These are phyloP conservation scores for Paramormyrops kingsleyae DNA, from an alignment of 2,113 vertebrate species.

Conservation along the genomic window DNA sequence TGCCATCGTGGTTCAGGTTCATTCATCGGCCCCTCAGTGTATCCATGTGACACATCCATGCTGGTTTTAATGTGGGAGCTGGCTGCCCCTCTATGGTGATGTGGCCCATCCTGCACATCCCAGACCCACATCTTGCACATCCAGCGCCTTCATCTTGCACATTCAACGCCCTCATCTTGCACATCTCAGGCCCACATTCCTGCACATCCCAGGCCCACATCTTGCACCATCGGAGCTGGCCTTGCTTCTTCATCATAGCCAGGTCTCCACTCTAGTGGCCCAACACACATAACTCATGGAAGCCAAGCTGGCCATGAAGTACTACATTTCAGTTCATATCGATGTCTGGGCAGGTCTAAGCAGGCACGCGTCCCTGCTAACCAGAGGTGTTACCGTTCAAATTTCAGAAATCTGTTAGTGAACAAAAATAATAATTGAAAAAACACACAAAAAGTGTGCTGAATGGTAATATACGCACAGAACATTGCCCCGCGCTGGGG, in stretches of 20 bases:
- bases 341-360: background rate
- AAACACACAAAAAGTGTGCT: constrained; percentile 16
- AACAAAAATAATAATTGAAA: background rate
- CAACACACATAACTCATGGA: background rate
- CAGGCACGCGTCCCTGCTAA: background rate
- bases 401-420: background rate
- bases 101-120: background rate
- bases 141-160: background rate
- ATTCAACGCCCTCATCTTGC: background rate
- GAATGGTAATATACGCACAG: background rate
- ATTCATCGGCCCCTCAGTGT: background rate
- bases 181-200: background rate
- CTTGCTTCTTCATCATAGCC: background rate
- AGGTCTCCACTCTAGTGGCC: background rate
- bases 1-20: background rate
- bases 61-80: background rate
- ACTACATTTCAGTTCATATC: background rate
- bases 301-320: background rate
- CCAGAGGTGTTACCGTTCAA: background rate
- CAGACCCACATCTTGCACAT: background rate
- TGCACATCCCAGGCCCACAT: background rate
- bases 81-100: background rate
- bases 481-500: background rate
- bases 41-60: background rate
- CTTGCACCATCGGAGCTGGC: background rate